A percentile compares a stretch with the other conserved stretches of the same genome.
These are phyloP conservation scores for Serinus canaria DNA, from an alignment of 2,113 vertebrate genomes.

Conservation along the genomic window DNA sequence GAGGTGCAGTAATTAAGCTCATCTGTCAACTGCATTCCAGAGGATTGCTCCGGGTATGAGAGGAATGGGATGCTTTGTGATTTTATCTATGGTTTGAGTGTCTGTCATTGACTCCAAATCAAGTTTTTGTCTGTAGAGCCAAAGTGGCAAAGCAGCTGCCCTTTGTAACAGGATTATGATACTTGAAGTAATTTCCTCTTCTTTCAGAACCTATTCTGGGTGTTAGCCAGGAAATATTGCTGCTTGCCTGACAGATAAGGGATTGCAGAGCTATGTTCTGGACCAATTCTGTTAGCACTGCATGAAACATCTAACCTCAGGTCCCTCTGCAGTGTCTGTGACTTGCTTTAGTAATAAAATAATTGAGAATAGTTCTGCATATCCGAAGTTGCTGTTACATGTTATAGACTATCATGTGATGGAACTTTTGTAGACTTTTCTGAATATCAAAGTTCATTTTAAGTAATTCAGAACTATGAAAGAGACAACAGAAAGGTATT, in stretches of 20 bases:
- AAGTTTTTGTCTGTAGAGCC: background rate
- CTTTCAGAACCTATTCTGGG: background rate
- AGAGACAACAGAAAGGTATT: background rate
- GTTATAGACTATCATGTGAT: background rate
- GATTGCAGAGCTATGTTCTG: background rate
- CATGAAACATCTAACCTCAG: background rate
- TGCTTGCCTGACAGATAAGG: background rate
- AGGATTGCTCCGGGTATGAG: background rate
- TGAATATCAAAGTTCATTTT: background rate
- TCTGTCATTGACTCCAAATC: background rate
- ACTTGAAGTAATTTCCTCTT: slow-evolving; percentile 1
- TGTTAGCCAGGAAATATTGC: background rate
- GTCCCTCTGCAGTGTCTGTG: background rate
- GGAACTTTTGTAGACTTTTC: background rate
- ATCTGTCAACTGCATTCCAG: background rate
- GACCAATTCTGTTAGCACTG: background rate
- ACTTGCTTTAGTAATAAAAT: background rate
- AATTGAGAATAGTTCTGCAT: background rate
- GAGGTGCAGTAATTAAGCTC: background rate
- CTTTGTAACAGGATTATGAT: background rate
- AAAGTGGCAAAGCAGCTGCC: background rate
- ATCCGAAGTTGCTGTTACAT: background rate
- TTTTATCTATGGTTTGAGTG: background rate
- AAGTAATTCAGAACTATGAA: background rate
- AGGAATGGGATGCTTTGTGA: background rate